Conservation (phyloP, 2,888 invertebrate species). For the Sialis lutaria region DNA sequence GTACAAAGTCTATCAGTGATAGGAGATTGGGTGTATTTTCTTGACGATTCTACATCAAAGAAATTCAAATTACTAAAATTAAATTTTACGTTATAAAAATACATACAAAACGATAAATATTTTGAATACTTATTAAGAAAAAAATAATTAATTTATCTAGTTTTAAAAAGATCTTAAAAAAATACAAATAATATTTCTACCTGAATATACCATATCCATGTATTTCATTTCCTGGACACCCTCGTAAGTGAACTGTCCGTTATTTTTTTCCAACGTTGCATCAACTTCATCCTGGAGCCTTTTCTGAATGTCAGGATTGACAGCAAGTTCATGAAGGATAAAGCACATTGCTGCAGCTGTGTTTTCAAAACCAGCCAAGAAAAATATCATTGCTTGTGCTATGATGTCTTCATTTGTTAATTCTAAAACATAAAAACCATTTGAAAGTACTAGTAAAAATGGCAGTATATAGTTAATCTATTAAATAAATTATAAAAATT, state of each 20-base stretch:
- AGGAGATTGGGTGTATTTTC: constrained; percentile 29
- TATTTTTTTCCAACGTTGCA: constrained; percentile 23
- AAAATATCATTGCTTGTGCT: constrained; percentile 24
- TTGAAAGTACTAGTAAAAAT: no score
- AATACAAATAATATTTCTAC: constrained; percentile 14
- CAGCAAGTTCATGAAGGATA: constrained; percentile 34
- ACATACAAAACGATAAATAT: no score
- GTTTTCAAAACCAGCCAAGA: constrained; percentile 32
- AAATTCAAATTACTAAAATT: background rate
- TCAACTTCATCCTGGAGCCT: constrained; percentile 32
- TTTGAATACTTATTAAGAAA: no score
- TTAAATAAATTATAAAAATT: background rate
- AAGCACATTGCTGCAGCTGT: constrained; percentile 18
- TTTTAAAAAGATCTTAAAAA: no score
- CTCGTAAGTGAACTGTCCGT: constrained; percentile 27
- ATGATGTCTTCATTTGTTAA: no score
- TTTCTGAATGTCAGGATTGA: constrained; percentile 23
- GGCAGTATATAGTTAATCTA: no score
- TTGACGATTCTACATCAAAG: constrained; percentile 21
- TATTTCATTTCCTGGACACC: constrained; percentile 31
- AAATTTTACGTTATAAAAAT: no score
- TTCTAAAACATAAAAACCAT: no score
- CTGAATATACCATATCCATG: constrained; percentile 36
- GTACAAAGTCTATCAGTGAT: constrained; percentile 29
- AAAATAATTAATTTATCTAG: no score